Conservation (phyloP, 2,797 vertebrate genomes). For the Tapirus indicus region DNA sequence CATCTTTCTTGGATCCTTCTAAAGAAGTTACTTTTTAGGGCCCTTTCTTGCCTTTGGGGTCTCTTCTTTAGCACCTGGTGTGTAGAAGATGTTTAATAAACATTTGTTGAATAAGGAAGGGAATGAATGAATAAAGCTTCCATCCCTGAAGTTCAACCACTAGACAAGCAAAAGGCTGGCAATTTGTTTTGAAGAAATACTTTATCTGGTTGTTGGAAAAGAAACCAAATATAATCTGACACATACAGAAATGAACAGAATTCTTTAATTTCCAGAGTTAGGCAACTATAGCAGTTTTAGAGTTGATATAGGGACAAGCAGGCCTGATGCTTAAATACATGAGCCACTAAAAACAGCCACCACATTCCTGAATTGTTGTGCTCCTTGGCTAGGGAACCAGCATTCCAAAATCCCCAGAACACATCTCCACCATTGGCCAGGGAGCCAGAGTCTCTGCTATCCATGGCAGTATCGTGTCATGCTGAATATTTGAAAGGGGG, state of each 20-base stretch:
- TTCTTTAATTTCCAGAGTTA: conserved; percentile 39
- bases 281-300: conserved; percentile 48
- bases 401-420: conserved; percentile 78
- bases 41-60: neutral
- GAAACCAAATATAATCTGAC: conserved; percentile 40
- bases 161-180: neutral
- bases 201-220: conserved; percentile 35
- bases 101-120: conserved; percentile 47
- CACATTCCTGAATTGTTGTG: conserved; percentile 76
- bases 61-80: neutral
- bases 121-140: neutral
- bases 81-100: conserved; percentile 6
- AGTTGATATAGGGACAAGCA: conserved; percentile 74
- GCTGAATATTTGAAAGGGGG: conserved; percentile 57
- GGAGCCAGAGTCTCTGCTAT: conserved; percentile 36
- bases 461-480: conserved; percentile 50
- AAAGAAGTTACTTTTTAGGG: neutral
- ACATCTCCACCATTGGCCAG: conserved; percentile 28
- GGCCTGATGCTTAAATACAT: conserved; percentile 57
- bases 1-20: neutral
- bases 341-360: conserved; percentile 78
- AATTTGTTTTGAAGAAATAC: conserved; percentile 43
- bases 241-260: conserved; percentile 47
- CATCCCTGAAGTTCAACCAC: neutral
- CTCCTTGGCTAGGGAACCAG: conserved; percentile 71